Conservation (phyloP, 1,140 invertebrate genomes). For the Solenopsis fugax region DNA sequence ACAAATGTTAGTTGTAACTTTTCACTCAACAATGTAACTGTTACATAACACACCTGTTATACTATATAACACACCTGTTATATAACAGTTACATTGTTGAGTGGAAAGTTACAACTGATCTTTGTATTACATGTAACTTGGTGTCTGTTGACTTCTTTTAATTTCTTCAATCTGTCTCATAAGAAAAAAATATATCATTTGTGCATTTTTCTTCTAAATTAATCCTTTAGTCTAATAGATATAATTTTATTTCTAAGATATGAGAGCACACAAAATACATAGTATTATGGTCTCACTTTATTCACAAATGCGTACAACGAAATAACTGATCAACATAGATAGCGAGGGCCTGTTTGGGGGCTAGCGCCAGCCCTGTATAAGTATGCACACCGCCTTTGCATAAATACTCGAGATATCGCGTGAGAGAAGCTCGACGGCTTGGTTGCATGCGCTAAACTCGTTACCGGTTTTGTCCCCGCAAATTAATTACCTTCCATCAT, state of each 20-base stretch:
- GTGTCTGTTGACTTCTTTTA: too few species aligned
- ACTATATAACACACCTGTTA: too few species aligned
- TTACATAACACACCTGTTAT: too few species aligned
- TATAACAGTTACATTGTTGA: too few species aligned
- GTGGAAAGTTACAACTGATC: too few species aligned
- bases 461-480: conserved; percentile 82
- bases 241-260: neutral
- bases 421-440: conserved; percentile 70
- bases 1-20: too few species aligned
- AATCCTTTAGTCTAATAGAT: neutral
- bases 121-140: too few species aligned
- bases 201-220: neutral
- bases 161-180: neutral
- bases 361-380: neutral
- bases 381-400: conserved; percentile 50
- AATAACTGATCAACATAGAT: neutral
- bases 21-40: too few species aligned
- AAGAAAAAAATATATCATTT: neutral
- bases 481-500: conserved; percentile 80
- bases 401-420: conserved; percentile 79
- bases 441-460: conserved; percentile 80
- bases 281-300: neutral
- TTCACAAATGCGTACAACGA: neutral
- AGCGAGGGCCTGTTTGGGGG: neutral
- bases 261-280: neutral